Evolutionary conservation across 2,113 vertebrate species (phyloP).

Genomic region (Antechinus stuartii): DNA sequence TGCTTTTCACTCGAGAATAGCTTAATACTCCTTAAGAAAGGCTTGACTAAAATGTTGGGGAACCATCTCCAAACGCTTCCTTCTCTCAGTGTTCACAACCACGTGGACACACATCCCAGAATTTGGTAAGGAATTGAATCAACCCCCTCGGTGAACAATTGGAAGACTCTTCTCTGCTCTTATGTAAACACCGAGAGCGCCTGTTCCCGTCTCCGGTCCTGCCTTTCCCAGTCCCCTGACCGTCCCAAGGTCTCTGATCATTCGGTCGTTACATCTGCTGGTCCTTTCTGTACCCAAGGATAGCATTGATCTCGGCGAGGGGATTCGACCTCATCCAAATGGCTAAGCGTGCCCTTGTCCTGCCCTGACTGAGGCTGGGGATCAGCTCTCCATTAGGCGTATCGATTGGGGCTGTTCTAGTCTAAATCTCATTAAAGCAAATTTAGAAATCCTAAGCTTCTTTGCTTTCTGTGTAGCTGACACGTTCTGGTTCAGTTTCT

Average conservation of each 20-base stretch:
- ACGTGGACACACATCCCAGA: background rate
- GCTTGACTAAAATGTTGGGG: background rate
- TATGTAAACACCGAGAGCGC: background rate
- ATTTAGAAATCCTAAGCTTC: background rate
- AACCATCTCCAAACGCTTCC: background rate
- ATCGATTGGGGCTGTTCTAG: background rate
- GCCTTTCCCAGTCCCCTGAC: background rate
- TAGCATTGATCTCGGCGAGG: background rate
- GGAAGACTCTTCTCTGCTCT: background rate
- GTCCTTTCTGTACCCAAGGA: background rate
- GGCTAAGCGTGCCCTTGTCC: background rate
- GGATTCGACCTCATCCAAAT: background rate
- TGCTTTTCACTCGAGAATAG: background rate
- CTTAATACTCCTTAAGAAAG: background rate
- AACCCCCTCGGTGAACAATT: background rate
- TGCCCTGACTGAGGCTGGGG: background rate
- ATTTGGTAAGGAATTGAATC: background rate
- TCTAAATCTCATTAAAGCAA: background rate
- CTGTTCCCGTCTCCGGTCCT: background rate
- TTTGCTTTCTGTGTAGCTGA: background rate
- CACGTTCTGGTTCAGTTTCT: background rate
- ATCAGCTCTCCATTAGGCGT: background rate
- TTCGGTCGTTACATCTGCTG: no score
- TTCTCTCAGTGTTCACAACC: background rate
- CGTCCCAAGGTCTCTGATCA: background rate